Evolutionary conservation across 2,113 vertebrate species (phyloP), one percentile per base, ranked within the genome.

Genomic region (Ailurus styani): DNA sequence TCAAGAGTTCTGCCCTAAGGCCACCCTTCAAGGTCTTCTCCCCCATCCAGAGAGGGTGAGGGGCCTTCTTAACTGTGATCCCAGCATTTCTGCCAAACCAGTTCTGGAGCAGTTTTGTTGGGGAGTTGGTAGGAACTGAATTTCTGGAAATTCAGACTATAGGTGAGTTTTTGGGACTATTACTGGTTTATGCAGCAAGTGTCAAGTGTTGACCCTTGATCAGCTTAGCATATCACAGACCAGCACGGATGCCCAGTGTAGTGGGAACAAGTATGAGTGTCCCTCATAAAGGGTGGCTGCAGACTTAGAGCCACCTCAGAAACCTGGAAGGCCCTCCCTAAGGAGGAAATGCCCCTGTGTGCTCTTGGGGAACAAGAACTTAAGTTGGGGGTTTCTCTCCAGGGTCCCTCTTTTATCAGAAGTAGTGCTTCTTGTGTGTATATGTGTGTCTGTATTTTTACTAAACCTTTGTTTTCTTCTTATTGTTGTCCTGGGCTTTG

Each of bases 391-490:
- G 31, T 42, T 94, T 88, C 52, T 73, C 7, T 45, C 40, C 64
- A 29, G 34, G 54, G 27, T 83, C 31, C 14, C 21, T 37, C 9
- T 96, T 87, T 91, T 84, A 50, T 75, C 77, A 84, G n/a, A 83
- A 64, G 52, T 42, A 85, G 45, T 37, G 72, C 25, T 82, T 93
- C 31, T 90, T 87, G 4, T 88, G 9, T 84, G 27, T 68, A 45
- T 50, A 10, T 93, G 15, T 82, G 7, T 93, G 23, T 72, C 10
- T 89, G 14, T 91, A 47, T 85, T 93, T 96, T 96, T 60, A 90
- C 21, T 95, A 82, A 91, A 93, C 40, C 52, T 96, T 93, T 95
- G 20, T 92, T 85, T 91, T 94, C 47, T 96, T 95, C 34, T 92
- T 96, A 31, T 60, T 83, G 83, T 37, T 91, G 27, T 66, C 66